These are phyloP conservation scores for Falco biarmicus DNA, from an alignment of 2,797 vertebrate species.

Conservation along the genomic window DNA sequence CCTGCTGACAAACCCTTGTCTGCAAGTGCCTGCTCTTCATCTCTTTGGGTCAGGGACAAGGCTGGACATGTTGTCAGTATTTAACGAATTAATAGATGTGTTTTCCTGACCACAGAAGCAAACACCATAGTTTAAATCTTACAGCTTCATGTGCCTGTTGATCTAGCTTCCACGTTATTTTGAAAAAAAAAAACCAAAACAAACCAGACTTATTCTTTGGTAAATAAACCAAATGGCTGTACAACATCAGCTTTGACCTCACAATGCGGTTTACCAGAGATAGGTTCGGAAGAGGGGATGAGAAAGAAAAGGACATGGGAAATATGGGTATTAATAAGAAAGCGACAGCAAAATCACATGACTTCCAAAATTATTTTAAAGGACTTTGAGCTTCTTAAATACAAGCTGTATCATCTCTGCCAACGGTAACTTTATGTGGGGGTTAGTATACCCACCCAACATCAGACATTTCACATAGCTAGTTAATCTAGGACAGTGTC, in stretches of 20 bases:
- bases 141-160: background rate
- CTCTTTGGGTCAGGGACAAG: background rate
- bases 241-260: background rate
- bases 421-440: background rate
- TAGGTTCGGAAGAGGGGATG: background rate
- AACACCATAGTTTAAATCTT: background rate
- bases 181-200: background rate
- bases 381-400: background rate
- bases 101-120: background rate
- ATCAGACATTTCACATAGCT: background rate
- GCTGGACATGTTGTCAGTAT: background rate
- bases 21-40: background rate
- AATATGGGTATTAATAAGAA: background rate
- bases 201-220: background rate
- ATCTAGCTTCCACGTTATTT: background rate
- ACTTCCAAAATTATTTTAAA: background rate
- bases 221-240: background rate
- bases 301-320: background rate
- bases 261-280: background rate
- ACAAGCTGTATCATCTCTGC: background rate
- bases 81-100: background rate
- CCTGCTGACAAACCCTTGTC: background rate
- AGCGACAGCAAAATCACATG: background rate
- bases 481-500: background rate
- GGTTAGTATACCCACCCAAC: background rate